phyloP scores from a whole-genome alignment of 2,113 vertebrate genomes.

The Peromyscus californicus region DNA sequence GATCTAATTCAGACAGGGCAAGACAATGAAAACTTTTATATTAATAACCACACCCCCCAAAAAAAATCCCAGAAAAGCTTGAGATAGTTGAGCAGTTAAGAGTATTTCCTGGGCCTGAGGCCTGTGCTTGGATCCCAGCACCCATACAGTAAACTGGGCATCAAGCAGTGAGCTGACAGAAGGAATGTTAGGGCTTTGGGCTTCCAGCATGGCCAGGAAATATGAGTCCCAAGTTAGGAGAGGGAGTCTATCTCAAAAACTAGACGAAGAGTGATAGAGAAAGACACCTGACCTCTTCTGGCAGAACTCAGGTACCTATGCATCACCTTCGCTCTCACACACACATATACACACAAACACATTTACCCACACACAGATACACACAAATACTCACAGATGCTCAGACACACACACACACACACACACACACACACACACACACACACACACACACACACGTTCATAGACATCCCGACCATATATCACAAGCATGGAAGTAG shows the following conservation, averaged over 20 bases:
- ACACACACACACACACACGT: neutral
- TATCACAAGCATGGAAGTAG: neutral
- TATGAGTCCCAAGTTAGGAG: neutral
- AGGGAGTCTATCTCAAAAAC: neutral
- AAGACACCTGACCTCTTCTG: neutral
- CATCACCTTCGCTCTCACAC: neutral
- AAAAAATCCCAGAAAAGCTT: too few species aligned
- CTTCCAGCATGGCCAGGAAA: neutral
- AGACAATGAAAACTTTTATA: neutral
- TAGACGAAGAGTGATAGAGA: neutral
- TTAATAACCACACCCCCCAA: too few species aligned
- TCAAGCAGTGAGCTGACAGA: neutral
- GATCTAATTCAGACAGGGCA: neutral
- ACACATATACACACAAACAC: neutral
- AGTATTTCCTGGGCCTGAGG: too few species aligned
- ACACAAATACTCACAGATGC: neutral
- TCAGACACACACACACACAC: neutral
- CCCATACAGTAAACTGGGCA: neutral
- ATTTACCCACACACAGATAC: neutral
- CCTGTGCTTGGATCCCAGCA: neutral
- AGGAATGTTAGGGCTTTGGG: too few species aligned
- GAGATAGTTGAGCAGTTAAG: neutral
- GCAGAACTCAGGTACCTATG: neutral
- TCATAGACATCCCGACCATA: neutral
- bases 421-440: neutral